These are phyloP conservation scores for Mantis religiosa DNA, from an alignment of 2,888 invertebrate genomes.

Conservation along the genomic window DNA sequence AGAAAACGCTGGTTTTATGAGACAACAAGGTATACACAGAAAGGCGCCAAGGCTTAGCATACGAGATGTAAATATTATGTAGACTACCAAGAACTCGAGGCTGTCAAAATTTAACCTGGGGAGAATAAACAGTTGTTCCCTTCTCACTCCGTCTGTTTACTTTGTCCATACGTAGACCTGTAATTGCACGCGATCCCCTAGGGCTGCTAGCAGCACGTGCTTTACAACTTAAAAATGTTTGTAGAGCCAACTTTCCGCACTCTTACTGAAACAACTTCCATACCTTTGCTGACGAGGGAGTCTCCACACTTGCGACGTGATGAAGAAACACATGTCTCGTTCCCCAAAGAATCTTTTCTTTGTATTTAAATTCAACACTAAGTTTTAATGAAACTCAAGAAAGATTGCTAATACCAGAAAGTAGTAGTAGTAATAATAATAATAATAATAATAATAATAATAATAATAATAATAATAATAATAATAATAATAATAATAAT, in stretches of 20 bases:
- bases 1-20: neutral
- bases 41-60: neutral
- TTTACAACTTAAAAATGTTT: neutral
- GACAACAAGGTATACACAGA: neutral
- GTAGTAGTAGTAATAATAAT: too few relatives aligned
- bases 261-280: too few relatives aligned
- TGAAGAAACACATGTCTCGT: too few relatives aligned
- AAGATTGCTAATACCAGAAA: too few relatives aligned
- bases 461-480: too few relatives aligned
- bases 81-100: neutral
- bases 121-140: neutral
- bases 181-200: neutral
- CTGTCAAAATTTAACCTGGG: neutral
- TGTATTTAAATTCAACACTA: too few relatives aligned
- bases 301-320: neutral
- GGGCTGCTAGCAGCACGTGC: neutral
- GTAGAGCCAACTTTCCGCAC: neutral
- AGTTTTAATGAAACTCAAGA: too few relatives aligned
- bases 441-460: too few relatives aligned
- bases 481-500: too few relatives aligned
- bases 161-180: neutral
- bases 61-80: neutral
- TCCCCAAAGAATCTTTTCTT: too few relatives aligned
- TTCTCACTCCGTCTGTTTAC: neutral
- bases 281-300: neutral